Evolutionary conservation across 2,113 vertebrate genomes (phyloP), one percentile per base, ranked within the genome.

Genomic region (Cepphus grylle): DNA sequence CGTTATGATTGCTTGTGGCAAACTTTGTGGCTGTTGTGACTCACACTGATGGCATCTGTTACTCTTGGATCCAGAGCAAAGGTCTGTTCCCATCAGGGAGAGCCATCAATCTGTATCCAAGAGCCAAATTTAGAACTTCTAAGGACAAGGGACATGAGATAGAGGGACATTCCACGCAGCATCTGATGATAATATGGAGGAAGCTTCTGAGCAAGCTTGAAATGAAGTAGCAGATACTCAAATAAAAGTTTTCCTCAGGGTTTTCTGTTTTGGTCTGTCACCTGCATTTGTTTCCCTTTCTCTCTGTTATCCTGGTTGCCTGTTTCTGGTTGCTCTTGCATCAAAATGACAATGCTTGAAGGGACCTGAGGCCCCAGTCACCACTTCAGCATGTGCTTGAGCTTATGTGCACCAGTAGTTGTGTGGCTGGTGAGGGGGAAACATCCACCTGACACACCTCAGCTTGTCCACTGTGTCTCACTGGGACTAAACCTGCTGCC

Each of bases 21-120:
- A 97, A 91, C 40, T 92, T 58, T 50, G 73, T 76, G 81, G 66
- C 86, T 93, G 47, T 94, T 96, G 79, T 93, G 94, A 95, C 66
- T 96, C 96, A 96, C 55, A 66, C 45, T 61, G 45, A 90, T 87
- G 87, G 74, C 91, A 96, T 97, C 91, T 94, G 94, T 76, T 95
- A 70, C 81, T 93, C 58, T 91, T 94, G 94, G 91, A 94, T 87
- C 40, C 74, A 86, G 77, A 95, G 42, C 62, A 80, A 62, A 86
- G 94, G 81, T 81, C 93, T 91, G 55, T 77, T 94, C 74, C 74
- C 84, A 90, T 91, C 71, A 50, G 78, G 42, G 89, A 93, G 78
- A 91, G 49, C 69, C 40, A 14, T n/a, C 61, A 85, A 61, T 94
- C 47, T 82, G 83, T n/a, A 53, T 87, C 81, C 73, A 85, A 84